phyloP scores from a whole-genome alignment of 2,888 invertebrate species.

The Sarcophaga subvicina region DNA sequence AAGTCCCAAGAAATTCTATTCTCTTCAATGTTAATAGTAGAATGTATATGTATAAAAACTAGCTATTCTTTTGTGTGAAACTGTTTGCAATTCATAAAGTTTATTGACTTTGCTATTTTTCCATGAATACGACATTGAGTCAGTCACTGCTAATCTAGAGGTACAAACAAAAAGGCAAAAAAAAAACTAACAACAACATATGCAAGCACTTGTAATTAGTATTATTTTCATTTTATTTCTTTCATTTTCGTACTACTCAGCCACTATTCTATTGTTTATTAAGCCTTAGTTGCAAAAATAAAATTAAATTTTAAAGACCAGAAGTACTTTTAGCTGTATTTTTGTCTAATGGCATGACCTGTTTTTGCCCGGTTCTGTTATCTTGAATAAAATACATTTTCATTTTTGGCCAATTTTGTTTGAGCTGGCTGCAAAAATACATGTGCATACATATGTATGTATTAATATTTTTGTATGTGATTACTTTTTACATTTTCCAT shows the following conservation, averaged over 20 bases:
- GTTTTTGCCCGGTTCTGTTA: background rate
- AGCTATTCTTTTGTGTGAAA: slow-evolving; percentile 3
- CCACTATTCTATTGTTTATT: background rate
- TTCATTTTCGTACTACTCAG: slow-evolving; percentile 14
- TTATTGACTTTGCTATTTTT: slow-evolving; percentile 58
- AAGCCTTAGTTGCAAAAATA: background rate
- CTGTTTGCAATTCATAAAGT: slow-evolving; percentile 22
- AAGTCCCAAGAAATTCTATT: too few species aligned
- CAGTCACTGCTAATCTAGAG: background rate
- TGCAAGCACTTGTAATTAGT: slow-evolving; percentile 32
- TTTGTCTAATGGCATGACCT: slow-evolving; percentile 37
- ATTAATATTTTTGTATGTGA: too few species aligned
- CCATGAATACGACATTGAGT: slow-evolving; percentile 62
- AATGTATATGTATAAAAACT: background rate
- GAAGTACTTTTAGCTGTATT: slow-evolving; percentile 6
- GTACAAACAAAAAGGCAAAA: background rate
- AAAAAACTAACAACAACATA: slow-evolving; percentile 13
- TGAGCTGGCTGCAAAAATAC: too few species aligned
- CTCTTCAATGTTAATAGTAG: background rate
- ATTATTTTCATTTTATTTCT: slow-evolving; percentile 27
- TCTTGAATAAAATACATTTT: background rate
- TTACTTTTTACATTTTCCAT: background rate
- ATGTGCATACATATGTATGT: too few species aligned
- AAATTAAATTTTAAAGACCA: slow-evolving; percentile 31
- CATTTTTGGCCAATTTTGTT: background rate